phyloP scores from a whole-genome alignment of 2,797 vertebrate species.

The Melanitta fusca region DNA sequence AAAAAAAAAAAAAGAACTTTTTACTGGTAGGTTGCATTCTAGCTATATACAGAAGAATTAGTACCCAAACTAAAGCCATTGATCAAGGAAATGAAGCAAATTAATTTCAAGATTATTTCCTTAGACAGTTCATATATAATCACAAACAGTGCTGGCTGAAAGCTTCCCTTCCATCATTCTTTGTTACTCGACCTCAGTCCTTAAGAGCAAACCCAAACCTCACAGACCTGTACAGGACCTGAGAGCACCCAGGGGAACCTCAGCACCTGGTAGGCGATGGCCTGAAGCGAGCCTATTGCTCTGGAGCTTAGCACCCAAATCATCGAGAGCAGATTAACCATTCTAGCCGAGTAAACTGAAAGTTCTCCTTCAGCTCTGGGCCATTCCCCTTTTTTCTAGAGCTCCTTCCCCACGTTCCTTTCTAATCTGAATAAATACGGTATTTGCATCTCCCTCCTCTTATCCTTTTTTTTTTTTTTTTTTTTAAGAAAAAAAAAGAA shows the following conservation, averaged over 20 bases:
- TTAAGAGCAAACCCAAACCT: neutral
- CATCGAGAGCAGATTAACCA: neutral
- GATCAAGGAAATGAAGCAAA: neutral
- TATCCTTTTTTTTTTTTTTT: neutral
- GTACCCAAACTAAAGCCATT: neutral
- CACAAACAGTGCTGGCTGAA: neutral
- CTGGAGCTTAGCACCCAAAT: neutral
- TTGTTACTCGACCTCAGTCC: neutral
- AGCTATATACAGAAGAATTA: neutral
- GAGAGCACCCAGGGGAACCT: neutral
- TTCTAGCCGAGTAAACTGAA: neutral
- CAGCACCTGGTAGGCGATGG: neutral
- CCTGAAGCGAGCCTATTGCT: neutral
- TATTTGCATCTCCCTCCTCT: neutral
- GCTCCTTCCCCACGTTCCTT: neutral
- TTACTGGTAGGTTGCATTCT: neutral
- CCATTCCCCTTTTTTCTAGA: neutral
- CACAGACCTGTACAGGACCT: neutral
- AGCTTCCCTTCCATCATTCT: neutral
- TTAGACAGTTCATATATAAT: neutral
- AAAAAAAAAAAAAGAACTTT: neutral
- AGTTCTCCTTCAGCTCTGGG: constrained; percentile 22
- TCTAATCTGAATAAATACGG: neutral
- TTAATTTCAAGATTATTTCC: constrained; percentile 8
- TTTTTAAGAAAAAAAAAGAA: neutral